A percentile compares a stretch with the other conserved stretches of the same genome.
These are phyloP conservation scores for Panulirus ornatus DNA, from an alignment of 1,140 invertebrate genomes.

Conservation along the genomic window DNA sequence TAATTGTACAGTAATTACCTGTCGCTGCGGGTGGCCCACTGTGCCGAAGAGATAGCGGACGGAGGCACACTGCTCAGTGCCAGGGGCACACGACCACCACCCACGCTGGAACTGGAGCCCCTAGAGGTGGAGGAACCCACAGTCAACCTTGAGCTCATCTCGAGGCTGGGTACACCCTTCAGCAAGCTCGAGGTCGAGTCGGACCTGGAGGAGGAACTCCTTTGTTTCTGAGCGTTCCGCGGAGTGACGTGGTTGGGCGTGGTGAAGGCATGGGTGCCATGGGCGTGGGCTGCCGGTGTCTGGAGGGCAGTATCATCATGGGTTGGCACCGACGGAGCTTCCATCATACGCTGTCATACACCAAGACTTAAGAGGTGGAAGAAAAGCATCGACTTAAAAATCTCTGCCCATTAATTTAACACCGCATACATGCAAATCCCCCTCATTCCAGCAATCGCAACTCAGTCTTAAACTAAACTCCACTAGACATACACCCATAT, in stretches of 20 bases:
- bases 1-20: no score
- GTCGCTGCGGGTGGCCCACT: constrained; percentile 43
- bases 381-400: no score
- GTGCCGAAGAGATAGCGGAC: constrained; percentile 26
- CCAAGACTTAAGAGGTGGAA: no score
- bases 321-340: no score
- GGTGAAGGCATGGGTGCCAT: background rate
- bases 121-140: background rate
- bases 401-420: no score
- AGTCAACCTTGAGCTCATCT: background rate
- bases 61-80: constrained; percentile 33
- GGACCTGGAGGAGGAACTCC: background rate
- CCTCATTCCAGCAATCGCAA: no score
- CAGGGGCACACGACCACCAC: constrained; percentile 6
- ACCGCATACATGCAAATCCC: no score
- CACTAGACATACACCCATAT: no score
- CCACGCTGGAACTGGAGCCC: background rate
- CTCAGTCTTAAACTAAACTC: no score
- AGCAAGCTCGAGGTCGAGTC: background rate
- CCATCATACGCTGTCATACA: no score
- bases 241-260: background rate
- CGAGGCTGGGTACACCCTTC: background rate
- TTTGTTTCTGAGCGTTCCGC: background rate
- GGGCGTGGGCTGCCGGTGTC: no score
- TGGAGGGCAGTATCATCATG: no score